phyloP scores from a whole-genome alignment of 2,888 invertebrate species.

The Petrophora chlorosata region DNA sequence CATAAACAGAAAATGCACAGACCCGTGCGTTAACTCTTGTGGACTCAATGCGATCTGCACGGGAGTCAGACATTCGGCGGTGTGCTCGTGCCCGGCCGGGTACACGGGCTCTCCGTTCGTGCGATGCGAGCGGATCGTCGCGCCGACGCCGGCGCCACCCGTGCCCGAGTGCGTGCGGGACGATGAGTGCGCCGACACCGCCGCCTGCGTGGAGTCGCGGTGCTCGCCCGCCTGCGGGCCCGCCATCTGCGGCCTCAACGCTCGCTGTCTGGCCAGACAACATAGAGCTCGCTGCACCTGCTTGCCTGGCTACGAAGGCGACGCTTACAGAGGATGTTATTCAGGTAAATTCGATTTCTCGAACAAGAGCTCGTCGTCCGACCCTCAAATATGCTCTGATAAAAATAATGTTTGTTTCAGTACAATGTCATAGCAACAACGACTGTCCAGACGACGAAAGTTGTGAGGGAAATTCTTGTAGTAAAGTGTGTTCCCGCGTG shows the following conservation, averaged over 20 bases:
- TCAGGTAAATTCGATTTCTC: conserved; percentile 77
- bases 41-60: conserved; percentile 94
- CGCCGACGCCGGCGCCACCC: conserved; percentile 70
- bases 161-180: conserved; percentile 90
- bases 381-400: no score
- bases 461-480: conserved; percentile 91
- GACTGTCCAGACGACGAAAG: conserved; percentile 93
- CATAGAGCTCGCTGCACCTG: conserved; percentile 94
- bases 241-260: conserved; percentile 89
- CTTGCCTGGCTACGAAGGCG: conserved; percentile 91
- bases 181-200: conserved; percentile 91
- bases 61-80: conserved; percentile 87
- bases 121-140: conserved; percentile 83
- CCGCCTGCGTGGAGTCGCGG: conserved; percentile 90
- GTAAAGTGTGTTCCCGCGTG: conserved; percentile 90
- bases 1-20: conserved; percentile 91
- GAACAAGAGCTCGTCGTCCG: neutral
- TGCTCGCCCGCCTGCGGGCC: conserved; percentile 90
- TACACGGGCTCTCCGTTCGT: conserved; percentile 91
- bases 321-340: conserved; percentile 90
- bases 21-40: conserved; percentile 92
- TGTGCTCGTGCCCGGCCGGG: conserved; percentile 91
- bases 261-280: conserved; percentile 90
- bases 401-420: conserved; percentile 67
- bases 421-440: conserved; percentile 93